A percentile compares a stretch with the other conserved stretches of the same genome.
phyloP scores from a whole-genome alignment of 1,140 invertebrate species.

The Branchinecta lindahli region DNA sequence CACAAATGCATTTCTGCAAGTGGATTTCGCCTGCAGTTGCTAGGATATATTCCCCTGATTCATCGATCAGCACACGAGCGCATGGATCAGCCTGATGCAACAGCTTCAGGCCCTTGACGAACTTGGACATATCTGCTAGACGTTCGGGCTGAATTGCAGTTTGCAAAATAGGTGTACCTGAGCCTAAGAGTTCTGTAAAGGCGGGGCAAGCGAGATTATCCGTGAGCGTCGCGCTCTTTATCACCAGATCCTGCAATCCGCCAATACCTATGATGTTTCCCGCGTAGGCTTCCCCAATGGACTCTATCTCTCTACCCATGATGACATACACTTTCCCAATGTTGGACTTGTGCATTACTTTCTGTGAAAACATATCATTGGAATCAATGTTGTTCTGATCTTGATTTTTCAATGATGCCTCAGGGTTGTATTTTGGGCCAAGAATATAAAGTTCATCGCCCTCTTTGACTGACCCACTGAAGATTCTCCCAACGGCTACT shows the following conservation, averaged over 20 bases:
- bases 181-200: slow-evolving; percentile 65
- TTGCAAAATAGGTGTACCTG: slow-evolving; percentile 72
- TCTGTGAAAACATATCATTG: slow-evolving; percentile 24
- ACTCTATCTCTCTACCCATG: slow-evolving; percentile 82
- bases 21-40: slow-evolving; percentile 95
- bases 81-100: slow-evolving; percentile 58
- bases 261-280: slow-evolving; percentile 86
- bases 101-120: slow-evolving; percentile 62
- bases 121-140: slow-evolving; percentile 56
- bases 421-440: slow-evolving; percentile 76
- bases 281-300: slow-evolving; percentile 57
- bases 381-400: background rate
- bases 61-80: slow-evolving; percentile 56
- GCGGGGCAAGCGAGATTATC: slow-evolving; percentile 65
- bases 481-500: slow-evolving; percentile 83
- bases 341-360: slow-evolving; percentile 36
- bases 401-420: slow-evolving; percentile 31
- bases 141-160: slow-evolving; percentile 86
- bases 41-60: slow-evolving; percentile 91
- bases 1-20: slow-evolving; percentile 80
- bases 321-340: slow-evolving; percentile 67
- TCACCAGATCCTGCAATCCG: slow-evolving; percentile 63
- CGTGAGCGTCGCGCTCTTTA: slow-evolving; percentile 85
- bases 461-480: slow-evolving; percentile 64
- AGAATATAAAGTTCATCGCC: slow-evolving; percentile 67